Evolutionary conservation across 1,140 invertebrate species (phyloP).

Genomic region (Lethrus apterus): DNA sequence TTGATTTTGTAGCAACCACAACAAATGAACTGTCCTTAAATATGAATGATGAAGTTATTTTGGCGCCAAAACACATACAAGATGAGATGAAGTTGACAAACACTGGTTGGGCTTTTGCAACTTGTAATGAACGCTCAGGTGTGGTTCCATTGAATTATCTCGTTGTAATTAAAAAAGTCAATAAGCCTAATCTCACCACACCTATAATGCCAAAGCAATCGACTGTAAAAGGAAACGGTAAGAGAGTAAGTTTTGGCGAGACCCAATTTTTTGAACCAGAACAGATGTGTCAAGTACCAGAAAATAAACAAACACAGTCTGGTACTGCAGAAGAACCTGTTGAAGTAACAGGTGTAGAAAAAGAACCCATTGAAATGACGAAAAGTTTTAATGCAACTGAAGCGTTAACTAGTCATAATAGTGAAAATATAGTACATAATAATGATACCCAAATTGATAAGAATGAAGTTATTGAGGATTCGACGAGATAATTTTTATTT

Average conservation of each 20-base stretch:
- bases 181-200: conserved; percentile 16
- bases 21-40: conserved; percentile 71
- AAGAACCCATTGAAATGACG: too few relatives aligned
- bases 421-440: too few relatives aligned
- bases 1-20: conserved; percentile 65
- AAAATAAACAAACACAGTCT: too few relatives aligned
- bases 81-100: conserved; percentile 53
- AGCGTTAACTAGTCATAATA: too few relatives aligned
- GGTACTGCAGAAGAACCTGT: too few relatives aligned
- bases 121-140: conserved; percentile 61
- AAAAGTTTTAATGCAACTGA: too few relatives aligned
- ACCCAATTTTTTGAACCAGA: conserved; percentile 34
- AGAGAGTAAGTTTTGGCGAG: conserved; percentile 39
- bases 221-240: conserved; percentile 24
- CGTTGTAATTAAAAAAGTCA: conserved; percentile 35
- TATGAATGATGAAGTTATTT: conserved; percentile 65
- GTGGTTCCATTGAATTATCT: conserved; percentile 78
- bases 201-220: conserved; percentile 8
- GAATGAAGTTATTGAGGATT: too few relatives aligned
- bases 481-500: too few relatives aligned
- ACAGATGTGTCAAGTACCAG: too few relatives aligned
- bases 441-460: too few relatives aligned
- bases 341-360: too few relatives aligned
- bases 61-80: conserved; percentile 80
- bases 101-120: conserved; percentile 69